phyloP scores from a whole-genome alignment of 1,140 invertebrate genomes.

The Micrasema minimum region DNA sequence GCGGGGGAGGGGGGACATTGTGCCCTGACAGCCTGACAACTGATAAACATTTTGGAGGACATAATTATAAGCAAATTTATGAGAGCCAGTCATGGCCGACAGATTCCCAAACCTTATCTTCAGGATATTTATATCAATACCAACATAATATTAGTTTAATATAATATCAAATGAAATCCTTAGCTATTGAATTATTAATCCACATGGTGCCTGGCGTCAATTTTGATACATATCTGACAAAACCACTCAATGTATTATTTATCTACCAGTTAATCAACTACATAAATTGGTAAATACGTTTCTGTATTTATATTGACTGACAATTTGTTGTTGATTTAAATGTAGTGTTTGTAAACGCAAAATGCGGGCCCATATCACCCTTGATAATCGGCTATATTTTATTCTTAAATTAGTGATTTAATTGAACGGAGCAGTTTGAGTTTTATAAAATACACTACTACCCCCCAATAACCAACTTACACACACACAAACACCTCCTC shows the following conservation, averaged over 20 bases:
- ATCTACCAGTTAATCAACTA: background rate
- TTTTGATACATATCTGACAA: too few relatives aligned
- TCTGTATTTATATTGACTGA: conserved; percentile 25
- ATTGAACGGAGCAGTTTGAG: conserved; percentile 8
- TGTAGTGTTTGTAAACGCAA: conserved; percentile 11
- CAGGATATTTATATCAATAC: background rate
- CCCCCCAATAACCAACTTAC: too few relatives aligned
- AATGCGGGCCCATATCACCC: conserved; percentile 14
- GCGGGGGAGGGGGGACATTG: conserved; percentile 38
- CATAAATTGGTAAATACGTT: conserved; percentile 23
- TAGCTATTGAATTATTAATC: too few relatives aligned
- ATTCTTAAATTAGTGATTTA: conserved; percentile 31
- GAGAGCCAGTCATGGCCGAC: background rate
- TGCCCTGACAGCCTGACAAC: conserved; percentile 37
- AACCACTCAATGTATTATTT: background rate
- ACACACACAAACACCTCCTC: too few relatives aligned
- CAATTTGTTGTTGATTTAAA: conserved; percentile 35
- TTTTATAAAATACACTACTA: too few relatives aligned
- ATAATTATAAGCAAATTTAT: conserved; percentile 53
- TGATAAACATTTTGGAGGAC: conserved; percentile 49
- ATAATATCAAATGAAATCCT: too few relatives aligned
- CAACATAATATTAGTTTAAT: background rate
- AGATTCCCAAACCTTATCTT: background rate
- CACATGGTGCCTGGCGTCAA: too few relatives aligned
- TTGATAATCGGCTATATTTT: conserved; percentile 2